phyloP scores from a whole-genome alignment of 2,113 vertebrate genomes.

The Nycticebus coucang region DNA sequence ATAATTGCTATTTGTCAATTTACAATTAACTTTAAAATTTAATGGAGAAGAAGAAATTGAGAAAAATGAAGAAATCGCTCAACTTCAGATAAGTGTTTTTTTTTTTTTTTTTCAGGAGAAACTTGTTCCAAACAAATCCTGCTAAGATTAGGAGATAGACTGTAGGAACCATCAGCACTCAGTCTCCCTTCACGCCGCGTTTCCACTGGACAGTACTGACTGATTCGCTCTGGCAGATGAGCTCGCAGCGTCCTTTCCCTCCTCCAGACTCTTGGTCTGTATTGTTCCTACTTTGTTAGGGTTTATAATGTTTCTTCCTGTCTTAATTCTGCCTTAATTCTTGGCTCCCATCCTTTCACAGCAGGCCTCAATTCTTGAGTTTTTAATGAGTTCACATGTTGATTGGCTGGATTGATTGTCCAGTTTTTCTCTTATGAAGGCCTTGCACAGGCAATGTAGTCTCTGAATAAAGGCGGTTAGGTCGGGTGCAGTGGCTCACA shows the following conservation, averaged over 20 bases:
- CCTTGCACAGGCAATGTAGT: rapidly evolving
- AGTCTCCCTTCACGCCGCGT: not conserved
- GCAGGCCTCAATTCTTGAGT: not conserved
- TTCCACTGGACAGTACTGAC: not conserved
- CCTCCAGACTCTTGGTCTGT: not conserved
- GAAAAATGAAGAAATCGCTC: too few relatives aligned
- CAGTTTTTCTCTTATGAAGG: not conserved
- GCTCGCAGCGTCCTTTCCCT: not conserved
- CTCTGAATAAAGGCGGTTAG: not conserved
- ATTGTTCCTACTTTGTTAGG: not conserved
- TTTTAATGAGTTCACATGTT: not conserved
- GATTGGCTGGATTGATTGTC: not conserved
- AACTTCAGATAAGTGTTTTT: too few relatives aligned
- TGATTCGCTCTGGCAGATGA: not conserved
- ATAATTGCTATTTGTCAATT: too few relatives aligned
- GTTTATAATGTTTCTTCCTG: not conserved
- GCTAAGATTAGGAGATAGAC: not conserved
- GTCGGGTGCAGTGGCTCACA: too few relatives aligned
- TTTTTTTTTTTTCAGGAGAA: too few relatives aligned
- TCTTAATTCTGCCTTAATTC: not conserved
- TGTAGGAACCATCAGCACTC: not conserved
- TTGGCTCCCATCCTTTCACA: not conserved
- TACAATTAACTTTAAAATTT: too few relatives aligned
- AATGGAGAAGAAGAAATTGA: too few relatives aligned
- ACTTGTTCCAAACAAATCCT: too few relatives aligned